These are phyloP conservation scores for Hylaeus anthracinus DNA, from an alignment of 1,140 invertebrate species.

Conservation along the genomic window DNA sequence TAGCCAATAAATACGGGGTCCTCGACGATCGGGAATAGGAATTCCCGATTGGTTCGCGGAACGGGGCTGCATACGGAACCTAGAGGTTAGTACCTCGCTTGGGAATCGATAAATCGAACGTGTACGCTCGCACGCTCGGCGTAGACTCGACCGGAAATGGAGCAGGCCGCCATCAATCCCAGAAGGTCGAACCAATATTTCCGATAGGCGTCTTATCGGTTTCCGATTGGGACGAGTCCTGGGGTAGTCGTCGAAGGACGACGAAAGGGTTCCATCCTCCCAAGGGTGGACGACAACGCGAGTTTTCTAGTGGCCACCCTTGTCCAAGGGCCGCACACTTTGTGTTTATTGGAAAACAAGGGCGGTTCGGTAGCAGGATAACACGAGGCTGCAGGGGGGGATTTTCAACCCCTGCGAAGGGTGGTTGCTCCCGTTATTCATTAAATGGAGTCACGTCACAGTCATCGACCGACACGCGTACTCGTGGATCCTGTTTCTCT, in stretches of 20 bases:
- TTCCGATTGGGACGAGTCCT: slow-evolving; percentile 35
- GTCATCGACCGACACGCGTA: slow-evolving; percentile 53
- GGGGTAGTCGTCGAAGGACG: background rate
- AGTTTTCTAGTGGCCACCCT: background rate
- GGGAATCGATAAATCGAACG: slow-evolving; percentile 69
- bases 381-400: slow-evolving; percentile 66
- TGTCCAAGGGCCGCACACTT: slow-evolving; percentile 56
- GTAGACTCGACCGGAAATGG: slow-evolving; percentile 75
- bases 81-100: slow-evolving; percentile 66
- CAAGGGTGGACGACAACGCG: background rate
- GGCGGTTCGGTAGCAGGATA: slow-evolving; percentile 77
- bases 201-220: slow-evolving; percentile 43
- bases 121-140: slow-evolving; percentile 40
- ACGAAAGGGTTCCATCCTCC: background rate
- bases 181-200: slow-evolving; percentile 57
- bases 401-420: slow-evolving; percentile 70
- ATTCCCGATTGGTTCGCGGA: slow-evolving; percentile 77
- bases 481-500: slow-evolving; percentile 7
- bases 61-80: slow-evolving; percentile 67
- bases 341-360: slow-evolving; percentile 81
- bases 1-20: slow-evolving; percentile 49
- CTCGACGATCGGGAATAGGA: slow-evolving; percentile 73
- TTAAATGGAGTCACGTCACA: slow-evolving; percentile 60
- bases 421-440: slow-evolving; percentile 55
- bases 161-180: slow-evolving; percentile 65